Conservation (phyloP, 2,888 invertebrate species). For the Palloptera scutellata region DNA sequence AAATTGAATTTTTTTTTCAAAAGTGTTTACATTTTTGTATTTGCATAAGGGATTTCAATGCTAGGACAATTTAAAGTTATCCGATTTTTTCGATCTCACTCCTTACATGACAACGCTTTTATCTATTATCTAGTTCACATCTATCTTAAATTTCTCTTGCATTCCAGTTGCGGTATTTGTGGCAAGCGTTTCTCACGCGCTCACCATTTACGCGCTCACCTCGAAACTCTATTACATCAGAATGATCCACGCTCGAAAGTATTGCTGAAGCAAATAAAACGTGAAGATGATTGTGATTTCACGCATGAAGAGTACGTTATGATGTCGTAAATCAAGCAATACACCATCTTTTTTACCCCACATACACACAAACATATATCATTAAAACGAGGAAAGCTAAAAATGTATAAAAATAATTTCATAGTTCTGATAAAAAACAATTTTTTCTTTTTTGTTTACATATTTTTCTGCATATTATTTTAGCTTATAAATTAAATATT, state of each 20-base stretch:
- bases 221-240: conserved; percentile 59
- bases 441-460: too few relatives aligned
- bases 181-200: conserved; percentile 58
- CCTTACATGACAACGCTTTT: too few relatives aligned
- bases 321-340: neutral
- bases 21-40: too few relatives aligned
- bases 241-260: conserved; percentile 53
- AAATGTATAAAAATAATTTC: conserved; percentile 1
- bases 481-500: too few relatives aligned
- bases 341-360: neutral
- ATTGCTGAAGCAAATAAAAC: conserved; percentile 42
- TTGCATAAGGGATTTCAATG: too few relatives aligned
- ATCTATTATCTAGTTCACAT: too few relatives aligned
- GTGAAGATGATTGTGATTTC: conserved; percentile 32
- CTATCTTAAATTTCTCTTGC: too few relatives aligned
- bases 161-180: conserved; percentile 56
- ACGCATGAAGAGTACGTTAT: neutral
- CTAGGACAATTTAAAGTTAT: too few relatives aligned
- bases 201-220: conserved; percentile 62
- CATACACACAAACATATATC: neutral
- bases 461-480: too few relatives aligned
- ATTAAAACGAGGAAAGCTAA: neutral
- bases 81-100: too few relatives aligned
- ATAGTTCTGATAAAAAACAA: neutral
- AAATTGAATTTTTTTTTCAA: too few relatives aligned